Evolutionary conservation across 2,797 vertebrate genomes (phyloP), one percentile per base, ranked within the genome.

Genomic region (Pempheris klunzingeri): DNA sequence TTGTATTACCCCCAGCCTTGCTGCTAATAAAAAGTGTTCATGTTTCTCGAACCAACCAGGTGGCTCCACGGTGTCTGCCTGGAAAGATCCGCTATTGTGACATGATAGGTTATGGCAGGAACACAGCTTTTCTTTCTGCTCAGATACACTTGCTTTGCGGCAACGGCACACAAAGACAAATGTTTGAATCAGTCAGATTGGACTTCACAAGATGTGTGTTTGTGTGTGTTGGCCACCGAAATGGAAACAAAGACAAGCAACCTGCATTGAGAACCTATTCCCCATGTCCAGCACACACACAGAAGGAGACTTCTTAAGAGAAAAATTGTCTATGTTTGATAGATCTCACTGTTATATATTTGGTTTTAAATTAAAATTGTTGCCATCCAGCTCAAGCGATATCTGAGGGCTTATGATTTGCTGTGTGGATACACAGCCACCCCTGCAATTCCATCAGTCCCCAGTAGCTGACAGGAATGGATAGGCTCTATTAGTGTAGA

Each of bases 391-490:
- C 86, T 87, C 86, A 81, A 92, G 87, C 54, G 71, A 90, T 89
- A 88, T 89, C 81, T 91, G 87, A 90, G 79, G 81, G 78, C 78
- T 81, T 85, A 83, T 90, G 87, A 92, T 90, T 90, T 90, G 87
- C 89, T 81, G 76, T 92, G 87, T 92, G 91, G 92, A 92, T 91
- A 92, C 92, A 87, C 79, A 87, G 79, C 87, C 86, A 84, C 88
- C 88, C 81, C 90, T 94, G 93, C 94, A 94, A 95, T 95, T 94
- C 93, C 88, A 87, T 92, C 92, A 86, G 89, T 90, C 92, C 87
- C 92, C 94, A 93, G 91, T 90, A 93, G 91, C 92, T 95, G 95
- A 95, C 95, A 94, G 92, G 90, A 95, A 96, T 95, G 93, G 93
- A 95, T 96, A 89, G 94, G 89, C 91, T 94, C 94, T 94, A 95